These are phyloP conservation scores for Calidris pygmaea DNA, from an alignment of 2,113 vertebrate species.

Conservation along the genomic window DNA sequence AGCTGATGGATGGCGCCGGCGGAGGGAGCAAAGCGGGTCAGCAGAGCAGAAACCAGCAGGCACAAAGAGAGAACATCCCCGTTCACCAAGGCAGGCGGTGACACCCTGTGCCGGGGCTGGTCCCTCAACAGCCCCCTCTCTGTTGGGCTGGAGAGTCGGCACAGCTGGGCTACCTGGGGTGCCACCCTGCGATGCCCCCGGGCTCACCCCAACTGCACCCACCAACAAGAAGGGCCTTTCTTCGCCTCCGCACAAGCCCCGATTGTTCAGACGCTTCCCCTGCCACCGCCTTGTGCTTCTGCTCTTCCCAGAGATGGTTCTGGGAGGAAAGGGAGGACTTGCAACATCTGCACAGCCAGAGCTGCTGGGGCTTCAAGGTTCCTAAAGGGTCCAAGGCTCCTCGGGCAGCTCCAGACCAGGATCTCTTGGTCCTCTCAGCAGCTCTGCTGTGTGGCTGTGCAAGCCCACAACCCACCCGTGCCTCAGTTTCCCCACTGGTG, in stretches of 20 bases:
- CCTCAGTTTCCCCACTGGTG: background rate
- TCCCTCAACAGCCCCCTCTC: constrained; percentile 40
- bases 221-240: constrained; percentile 68
- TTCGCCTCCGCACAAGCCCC: constrained; percentile 62
- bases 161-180: constrained; percentile 79
- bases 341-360: background rate
- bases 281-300: constrained; percentile 9
- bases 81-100: constrained; percentile 53
- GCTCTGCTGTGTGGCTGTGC: background rate
- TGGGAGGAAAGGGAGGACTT: background rate
- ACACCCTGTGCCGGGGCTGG: constrained; percentile 69
- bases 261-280: constrained; percentile 26
- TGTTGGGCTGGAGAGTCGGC: constrained; percentile 42
- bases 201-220: constrained; percentile 35
- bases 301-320: background rate
- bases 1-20: constrained; percentile 33
- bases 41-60: constrained; percentile 56
- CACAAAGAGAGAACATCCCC: constrained; percentile 28
- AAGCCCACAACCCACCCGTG: rapidly evolving
- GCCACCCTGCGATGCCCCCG: constrained; percentile 62
- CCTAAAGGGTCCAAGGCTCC: background rate
- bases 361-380: background rate
- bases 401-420: background rate
- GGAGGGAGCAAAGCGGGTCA: constrained; percentile 42
- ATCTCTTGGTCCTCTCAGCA: background rate